Conservation (phyloP, 2,797 vertebrate species). For the Macropodus opercularis region DNA sequence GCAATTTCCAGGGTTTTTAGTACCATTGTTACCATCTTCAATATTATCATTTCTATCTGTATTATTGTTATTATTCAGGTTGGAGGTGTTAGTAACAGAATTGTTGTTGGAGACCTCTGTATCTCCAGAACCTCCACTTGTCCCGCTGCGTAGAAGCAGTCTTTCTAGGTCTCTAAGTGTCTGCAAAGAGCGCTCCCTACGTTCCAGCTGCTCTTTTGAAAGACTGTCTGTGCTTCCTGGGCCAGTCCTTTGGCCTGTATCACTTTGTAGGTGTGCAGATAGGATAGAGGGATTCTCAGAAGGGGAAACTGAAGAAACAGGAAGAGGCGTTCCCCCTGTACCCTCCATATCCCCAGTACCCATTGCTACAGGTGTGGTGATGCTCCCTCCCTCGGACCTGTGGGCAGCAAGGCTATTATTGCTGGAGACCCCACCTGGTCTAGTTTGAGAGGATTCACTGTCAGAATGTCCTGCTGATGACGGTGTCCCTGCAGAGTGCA, state of each 20-base stretch:
- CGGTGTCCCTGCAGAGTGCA: conserved; percentile 73
- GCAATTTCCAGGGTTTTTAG: conserved; percentile 68
- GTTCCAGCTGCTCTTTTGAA: conserved; percentile 97
- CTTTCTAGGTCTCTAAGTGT: conserved; percentile 95
- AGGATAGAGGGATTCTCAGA: conserved; percentile 75
- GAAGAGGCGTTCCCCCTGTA: conserved; percentile 60
- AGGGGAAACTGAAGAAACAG: conserved; percentile 69
- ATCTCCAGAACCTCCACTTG: conserved; percentile 69
- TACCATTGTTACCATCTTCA: conserved; percentile 70
- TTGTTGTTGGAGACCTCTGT: conserved; percentile 66
- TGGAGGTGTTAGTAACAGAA: conserved; percentile 67
- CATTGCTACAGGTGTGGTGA: conserved; percentile 40
- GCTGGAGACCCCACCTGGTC: conserved; percentile 63
- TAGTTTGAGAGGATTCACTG: conserved; percentile 74
- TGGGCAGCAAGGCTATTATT: conserved; percentile 63
- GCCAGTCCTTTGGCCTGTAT: conserved; percentile 64
- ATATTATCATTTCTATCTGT: conserved; percentile 62
- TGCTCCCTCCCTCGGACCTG: conserved; percentile 61
- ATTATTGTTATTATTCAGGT: conserved; percentile 69
- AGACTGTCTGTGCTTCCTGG: conserved; percentile 83
- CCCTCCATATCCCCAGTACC: conserved; percentile 65
- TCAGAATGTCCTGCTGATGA: conserved; percentile 79
- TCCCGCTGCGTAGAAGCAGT: conserved; percentile 87
- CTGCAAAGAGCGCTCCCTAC: conserved; percentile 94
- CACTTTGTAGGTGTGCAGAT: conserved; percentile 80